A percentile compares a stretch with the other conserved stretches of the same genome.
These are phyloP conservation scores for Pilophorus perplexus DNA, from an alignment of 2,888 invertebrate species.

Conservation along the genomic window DNA sequence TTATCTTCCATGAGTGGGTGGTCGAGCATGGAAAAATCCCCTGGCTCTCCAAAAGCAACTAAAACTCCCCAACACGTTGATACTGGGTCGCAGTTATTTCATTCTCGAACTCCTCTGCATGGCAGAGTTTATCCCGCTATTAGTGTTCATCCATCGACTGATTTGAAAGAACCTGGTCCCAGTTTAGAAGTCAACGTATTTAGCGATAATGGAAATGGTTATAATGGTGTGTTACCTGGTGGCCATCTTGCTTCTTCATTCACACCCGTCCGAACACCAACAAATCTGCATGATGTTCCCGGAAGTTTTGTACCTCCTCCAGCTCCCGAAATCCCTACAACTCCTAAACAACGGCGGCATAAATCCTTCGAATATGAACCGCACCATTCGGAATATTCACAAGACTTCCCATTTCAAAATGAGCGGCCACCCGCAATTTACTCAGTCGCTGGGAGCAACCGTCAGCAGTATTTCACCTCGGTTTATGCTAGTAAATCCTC, in stretches of 20 bases:
- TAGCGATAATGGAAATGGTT: slow-evolving; percentile 43
- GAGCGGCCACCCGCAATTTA: slow-evolving; percentile 68
- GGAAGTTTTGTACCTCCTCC: slow-evolving; percentile 48
- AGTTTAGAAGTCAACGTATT: slow-evolving; percentile 27
- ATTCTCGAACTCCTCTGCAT: slow-evolving; percentile 37
- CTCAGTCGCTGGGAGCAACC: slow-evolving; percentile 70
- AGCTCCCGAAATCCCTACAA: slow-evolving; percentile 51
- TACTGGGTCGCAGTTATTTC: neutral
- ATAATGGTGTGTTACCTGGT: slow-evolving; percentile 47
- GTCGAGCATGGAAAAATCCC: slow-evolving; percentile 81
- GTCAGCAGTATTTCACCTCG: slow-evolving; percentile 66
- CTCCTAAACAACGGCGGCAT: slow-evolving; percentile 51
- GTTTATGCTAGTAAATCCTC: slow-evolving; percentile 69
- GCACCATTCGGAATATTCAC: slow-evolving; percentile 52
- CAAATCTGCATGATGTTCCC: slow-evolving; percentile 32
- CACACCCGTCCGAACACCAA: slow-evolving; percentile 56
- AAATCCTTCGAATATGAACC: slow-evolving; percentile 50
- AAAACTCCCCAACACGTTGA: slow-evolving; percentile 48
- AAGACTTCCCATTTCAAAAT: slow-evolving; percentile 52
- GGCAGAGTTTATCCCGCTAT: slow-evolving; percentile 38
- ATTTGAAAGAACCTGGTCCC: slow-evolving; percentile 21
- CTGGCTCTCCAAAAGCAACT: slow-evolving; percentile 67
- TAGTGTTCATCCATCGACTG: slow-evolving; percentile 40
- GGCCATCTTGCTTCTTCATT: slow-evolving; percentile 59
- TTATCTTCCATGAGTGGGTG: slow-evolving; percentile 84